A percentile compares a stretch with the other conserved stretches of the same genome.
phyloP scores from a whole-genome alignment of 2,888 invertebrate genomes.

The Taphrorychus bicolor region DNA sequence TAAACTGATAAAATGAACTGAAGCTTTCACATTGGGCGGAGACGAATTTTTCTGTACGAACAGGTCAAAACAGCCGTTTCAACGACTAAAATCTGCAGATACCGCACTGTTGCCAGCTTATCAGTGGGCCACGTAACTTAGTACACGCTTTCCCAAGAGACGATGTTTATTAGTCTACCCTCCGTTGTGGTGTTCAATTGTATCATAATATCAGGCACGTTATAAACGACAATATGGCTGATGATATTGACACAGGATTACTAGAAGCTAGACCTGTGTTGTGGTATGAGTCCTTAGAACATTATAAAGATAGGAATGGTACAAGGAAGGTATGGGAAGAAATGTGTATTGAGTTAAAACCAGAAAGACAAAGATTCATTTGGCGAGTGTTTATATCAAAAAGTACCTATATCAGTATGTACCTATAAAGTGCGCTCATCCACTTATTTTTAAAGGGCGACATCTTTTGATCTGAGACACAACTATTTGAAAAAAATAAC shows the following conservation, averaged over 20 bases:
- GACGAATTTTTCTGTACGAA: not conserved
- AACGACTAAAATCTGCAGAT: not conserved
- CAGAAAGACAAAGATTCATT: not conserved
- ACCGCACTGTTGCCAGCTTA: not conserved
- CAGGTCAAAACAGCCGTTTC: not conserved
- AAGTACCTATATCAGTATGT: too few relatives aligned
- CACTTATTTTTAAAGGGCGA: too few relatives aligned
- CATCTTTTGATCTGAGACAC: too few relatives aligned
- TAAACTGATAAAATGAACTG: not conserved
- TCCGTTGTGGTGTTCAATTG: not conserved
- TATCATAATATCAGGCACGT: too few relatives aligned
- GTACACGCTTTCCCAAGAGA: not conserved
- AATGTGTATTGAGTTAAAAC: not conserved
- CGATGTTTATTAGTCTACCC: not conserved
- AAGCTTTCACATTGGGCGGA: not conserved
- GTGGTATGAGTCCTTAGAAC: not conserved
- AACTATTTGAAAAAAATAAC: too few relatives aligned
- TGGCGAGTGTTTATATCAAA: not conserved
- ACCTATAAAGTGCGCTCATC: too few relatives aligned
- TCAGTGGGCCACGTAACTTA: not conserved
- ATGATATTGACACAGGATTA: not conserved
- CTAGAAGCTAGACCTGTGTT: not conserved
- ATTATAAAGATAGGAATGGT: not conserved
- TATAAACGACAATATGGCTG: not conserved
- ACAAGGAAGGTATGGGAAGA: not conserved